Conservation (phyloP, 2,113 vertebrate species). For the Canis aureus region DNA sequence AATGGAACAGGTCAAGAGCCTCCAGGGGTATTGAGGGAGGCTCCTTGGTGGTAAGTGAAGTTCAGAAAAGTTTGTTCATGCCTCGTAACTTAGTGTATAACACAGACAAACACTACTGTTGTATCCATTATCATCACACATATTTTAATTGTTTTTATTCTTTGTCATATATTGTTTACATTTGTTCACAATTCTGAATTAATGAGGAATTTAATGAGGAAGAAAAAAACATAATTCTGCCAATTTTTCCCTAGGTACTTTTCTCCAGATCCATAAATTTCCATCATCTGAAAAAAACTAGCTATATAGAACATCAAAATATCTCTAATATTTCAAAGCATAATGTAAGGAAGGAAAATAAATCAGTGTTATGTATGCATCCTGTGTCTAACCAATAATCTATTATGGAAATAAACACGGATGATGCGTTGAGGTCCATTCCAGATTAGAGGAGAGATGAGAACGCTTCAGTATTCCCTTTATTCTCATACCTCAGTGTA, state of each 20-base stretch:
- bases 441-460: background rate
- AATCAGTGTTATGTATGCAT: constrained; percentile 30
- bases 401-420: constrained; percentile 14
- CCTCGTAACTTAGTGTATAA: constrained; percentile 47
- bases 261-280: constrained; percentile 70
- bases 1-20: background rate
- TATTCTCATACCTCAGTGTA: background rate
- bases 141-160: constrained; percentile 76
- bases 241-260: constrained; percentile 66
- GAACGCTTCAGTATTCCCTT: background rate
- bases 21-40: constrained; percentile 40
- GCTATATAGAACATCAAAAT: constrained; percentile 53
- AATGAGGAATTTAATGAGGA: constrained; percentile 79
- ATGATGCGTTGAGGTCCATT: background rate
- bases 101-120: background rate
- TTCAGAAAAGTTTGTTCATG: background rate
- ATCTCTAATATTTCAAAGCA: constrained; percentile 70
- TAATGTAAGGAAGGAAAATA: constrained; percentile 56
- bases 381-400: background rate
- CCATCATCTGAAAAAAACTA: constrained; percentile 52
- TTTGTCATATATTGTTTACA: constrained; percentile 70
- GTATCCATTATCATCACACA: constrained; percentile 1
- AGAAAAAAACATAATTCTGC: constrained; percentile 76
- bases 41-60: background rate
- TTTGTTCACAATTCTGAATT: constrained; percentile 72